phyloP scores from a whole-genome alignment of 2,113 vertebrate species.

The Chitala chitala region DNA sequence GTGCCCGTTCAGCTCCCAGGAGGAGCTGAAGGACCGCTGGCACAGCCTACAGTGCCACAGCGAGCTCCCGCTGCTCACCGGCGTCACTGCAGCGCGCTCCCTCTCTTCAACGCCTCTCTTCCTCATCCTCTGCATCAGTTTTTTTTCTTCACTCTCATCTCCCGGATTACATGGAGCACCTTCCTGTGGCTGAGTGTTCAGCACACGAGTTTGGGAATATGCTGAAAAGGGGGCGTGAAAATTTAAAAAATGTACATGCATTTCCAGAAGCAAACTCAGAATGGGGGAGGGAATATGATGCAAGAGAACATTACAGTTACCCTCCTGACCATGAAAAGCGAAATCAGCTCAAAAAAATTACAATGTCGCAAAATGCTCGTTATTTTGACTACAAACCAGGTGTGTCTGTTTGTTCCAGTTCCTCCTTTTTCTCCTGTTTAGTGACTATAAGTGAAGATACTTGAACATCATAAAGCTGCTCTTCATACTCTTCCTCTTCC shows the following conservation, averaged over 20 bases:
- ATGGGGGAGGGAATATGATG: too few relatives aligned
- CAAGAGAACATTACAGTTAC: too few relatives aligned
- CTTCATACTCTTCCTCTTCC: constrained; percentile 18
- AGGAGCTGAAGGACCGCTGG: constrained; percentile 28
- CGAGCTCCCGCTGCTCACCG: neutral
- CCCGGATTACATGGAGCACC: neutral
- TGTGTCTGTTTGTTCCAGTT: neutral
- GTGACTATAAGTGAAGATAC: neutral
- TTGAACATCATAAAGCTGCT: neutral
- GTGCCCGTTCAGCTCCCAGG: constrained; percentile 29
- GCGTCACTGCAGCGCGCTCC: neutral
- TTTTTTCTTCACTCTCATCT: neutral
- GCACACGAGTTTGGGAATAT: neutral
- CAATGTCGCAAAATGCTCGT: neutral
- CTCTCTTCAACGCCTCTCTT: neutral
- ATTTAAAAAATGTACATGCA: too few relatives aligned
- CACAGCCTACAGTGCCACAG: constrained; percentile 9
- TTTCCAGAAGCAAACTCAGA: too few relatives aligned
- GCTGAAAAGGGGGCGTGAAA: neutral
- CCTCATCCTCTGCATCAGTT: neutral
- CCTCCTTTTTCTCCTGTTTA: constrained; percentile 17
- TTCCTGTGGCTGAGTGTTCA: neutral
- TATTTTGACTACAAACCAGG: constrained; percentile 4
- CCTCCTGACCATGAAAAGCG: too few relatives aligned
- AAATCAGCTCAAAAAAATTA: too few relatives aligned